Evolutionary conservation across 2,113 vertebrate species (phyloP), one percentile per base, ranked within the genome.

Genomic region (Oplegnathus fasciatus): DNA sequence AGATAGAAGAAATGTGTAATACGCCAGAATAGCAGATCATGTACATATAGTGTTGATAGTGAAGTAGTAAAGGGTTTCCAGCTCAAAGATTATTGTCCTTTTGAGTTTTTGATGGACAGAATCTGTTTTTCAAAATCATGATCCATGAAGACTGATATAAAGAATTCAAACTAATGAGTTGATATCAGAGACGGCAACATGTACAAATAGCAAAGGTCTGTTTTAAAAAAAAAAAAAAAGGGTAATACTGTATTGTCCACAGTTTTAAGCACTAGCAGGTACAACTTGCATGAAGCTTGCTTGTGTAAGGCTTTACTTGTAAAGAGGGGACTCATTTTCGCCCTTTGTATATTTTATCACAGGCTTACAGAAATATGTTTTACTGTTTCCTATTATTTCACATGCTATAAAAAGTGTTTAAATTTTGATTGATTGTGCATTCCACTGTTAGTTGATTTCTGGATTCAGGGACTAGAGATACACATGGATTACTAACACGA

Each of bases 11-110:
- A 10, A 14, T 2, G 24, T 73, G 48, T n/a, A 5, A 57, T 65
- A 48, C 37, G 9, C 54, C 8, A 20, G 58, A 82, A 62, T 5
- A 40, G 20, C 52, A 54, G 87, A 22, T 82, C 73, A 80, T 22
- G n/a, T 13, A 13, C 52, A 42, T 30, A 50, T 3, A 26, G 32
- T 3, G 34, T 52, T 50, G 3, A 44, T 34, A 28, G 73, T 24
- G 24, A 70, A 58, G 9, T 24, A 10, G 6, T 3, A 18, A 60
- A 70, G 24, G 28, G 32, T n/a, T 71, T 46, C 24, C 17, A 32
- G 9, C 54, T 73, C 6, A 70, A 69, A 0, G 4, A 3, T 54
- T 4, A 28, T 30, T 61, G n/a, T 26, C 13, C 44, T 42, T 65
- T 37, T 37, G 2, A 1, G 17, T 37, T 55, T 18, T 6, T 14